phyloP scores from a whole-genome alignment of 2,888 invertebrate genomes.

The Saturnia pavonia region DNA sequence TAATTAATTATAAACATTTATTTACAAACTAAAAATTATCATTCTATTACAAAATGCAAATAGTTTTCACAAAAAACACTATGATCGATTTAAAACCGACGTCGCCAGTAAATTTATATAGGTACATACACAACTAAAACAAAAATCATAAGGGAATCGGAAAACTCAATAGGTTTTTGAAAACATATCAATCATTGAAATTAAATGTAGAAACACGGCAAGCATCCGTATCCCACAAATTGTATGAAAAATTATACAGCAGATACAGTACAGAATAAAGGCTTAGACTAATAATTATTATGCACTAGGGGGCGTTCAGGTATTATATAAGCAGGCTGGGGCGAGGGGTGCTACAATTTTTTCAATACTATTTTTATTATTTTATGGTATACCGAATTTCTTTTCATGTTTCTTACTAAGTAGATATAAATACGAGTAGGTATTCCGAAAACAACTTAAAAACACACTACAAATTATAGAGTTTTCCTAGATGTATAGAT shows the following conservation, averaged over 20 bases:
- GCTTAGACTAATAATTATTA: neutral
- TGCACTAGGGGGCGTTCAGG: too few species aligned
- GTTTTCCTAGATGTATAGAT: too few species aligned
- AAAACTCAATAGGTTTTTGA: neutral
- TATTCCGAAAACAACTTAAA: too few species aligned
- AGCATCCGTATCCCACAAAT: neutral
- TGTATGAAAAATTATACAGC: neutral
- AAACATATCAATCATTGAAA: neutral
- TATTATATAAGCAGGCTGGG: too few species aligned
- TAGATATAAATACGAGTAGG: too few species aligned
- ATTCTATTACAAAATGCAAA: conserved; percentile 33
- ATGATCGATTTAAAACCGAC: conserved; percentile 73
- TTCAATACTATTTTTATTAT: too few species aligned
- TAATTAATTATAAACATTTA: conserved; percentile 45
- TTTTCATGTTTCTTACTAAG: too few species aligned
- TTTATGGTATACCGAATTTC: too few species aligned
- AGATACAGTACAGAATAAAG: neutral
- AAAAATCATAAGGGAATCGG: neutral
- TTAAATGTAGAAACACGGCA: neutral
- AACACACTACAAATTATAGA: too few species aligned
- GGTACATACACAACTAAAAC: conserved; percentile 18
- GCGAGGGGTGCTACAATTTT: too few species aligned
- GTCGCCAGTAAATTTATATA: conserved; percentile 46
- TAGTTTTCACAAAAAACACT: conserved; percentile 27
- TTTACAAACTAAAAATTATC: conserved; percentile 50